A percentile compares a stretch with the other conserved stretches of the same genome.
Evolutionary conservation across 2,113 vertebrate genomes (phyloP).

Genomic region (Melanerpes aurifrons): DNA sequence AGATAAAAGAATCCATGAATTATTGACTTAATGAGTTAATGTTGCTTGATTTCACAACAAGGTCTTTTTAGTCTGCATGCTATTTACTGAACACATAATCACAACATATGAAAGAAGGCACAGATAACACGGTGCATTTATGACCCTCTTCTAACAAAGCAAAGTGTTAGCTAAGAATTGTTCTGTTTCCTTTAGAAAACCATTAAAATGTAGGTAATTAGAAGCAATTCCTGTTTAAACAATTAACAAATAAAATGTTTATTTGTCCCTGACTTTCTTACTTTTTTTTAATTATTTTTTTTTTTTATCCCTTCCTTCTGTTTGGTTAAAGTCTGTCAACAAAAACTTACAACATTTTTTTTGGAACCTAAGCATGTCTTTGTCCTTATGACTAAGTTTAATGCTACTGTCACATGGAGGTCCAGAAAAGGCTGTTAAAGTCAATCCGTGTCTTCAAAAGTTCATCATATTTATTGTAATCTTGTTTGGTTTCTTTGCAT

Average conservation of each 20-base stretch:
- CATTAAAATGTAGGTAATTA: neutral
- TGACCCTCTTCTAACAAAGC: slow-evolving; percentile 8
- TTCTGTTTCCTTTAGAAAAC: neutral
- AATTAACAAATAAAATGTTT: slow-evolving; percentile 37
- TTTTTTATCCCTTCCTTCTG: neutral
- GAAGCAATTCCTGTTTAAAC: neutral
- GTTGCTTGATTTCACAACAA: slow-evolving; percentile 85
- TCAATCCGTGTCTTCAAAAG: neutral
- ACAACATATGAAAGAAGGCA: slow-evolving; percentile 44
- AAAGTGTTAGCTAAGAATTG: neutral
- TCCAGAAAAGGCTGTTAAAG: neutral
- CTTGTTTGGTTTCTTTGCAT: too few relatives aligned
- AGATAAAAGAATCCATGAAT: slow-evolving; percentile 91
- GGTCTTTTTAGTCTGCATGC: slow-evolving; percentile 72
- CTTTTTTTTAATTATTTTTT: too few relatives aligned
- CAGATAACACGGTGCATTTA: slow-evolving; percentile 44
- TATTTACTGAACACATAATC: slow-evolving; percentile 77
- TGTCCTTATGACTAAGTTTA: neutral
- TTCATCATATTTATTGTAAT: neutral
- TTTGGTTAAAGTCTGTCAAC: neutral
- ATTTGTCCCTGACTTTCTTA: neutral
- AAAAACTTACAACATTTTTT: neutral
- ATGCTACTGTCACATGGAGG: neutral
- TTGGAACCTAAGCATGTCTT: neutral
- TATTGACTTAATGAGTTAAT: slow-evolving; percentile 92